phyloP scores from a whole-genome alignment of 2,797 vertebrate genomes.

The Sebastes trivittatus region DNA sequence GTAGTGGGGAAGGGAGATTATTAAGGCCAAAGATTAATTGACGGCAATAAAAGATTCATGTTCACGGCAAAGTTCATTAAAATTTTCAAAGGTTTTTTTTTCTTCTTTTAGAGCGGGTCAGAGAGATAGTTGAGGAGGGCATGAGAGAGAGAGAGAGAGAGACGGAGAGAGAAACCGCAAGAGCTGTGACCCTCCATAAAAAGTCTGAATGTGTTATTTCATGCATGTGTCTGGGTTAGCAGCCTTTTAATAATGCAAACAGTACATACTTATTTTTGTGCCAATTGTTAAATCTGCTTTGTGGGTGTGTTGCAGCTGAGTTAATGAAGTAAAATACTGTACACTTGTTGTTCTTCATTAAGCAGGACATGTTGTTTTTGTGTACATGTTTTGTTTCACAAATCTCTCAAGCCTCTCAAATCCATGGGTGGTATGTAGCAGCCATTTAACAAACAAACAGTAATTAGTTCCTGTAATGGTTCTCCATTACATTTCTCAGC shows the following conservation, averaged over 20 bases:
- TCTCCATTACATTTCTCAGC: conserved; percentile 73
- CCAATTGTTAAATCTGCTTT: conserved; percentile 41
- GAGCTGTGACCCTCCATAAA: conserved; percentile 37
- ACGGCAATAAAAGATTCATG: conserved; percentile 78
- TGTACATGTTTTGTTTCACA: conserved; percentile 39
- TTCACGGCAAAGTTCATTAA: conserved; percentile 77
- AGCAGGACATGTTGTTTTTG: conserved; percentile 38
- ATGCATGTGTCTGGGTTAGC: not conserved
- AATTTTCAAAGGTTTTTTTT: conserved; percentile 61
- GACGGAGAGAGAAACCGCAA: conserved; percentile 20
- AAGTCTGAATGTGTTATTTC: conserved; percentile 21
- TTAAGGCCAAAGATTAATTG: conserved; percentile 77
- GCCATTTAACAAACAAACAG: conserved; percentile 73
- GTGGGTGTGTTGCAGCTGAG: conserved; percentile 36
- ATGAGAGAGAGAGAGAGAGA: conserved; percentile 17
- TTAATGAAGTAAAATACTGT: conserved; percentile 47
- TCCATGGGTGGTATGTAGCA: conserved; percentile 65
- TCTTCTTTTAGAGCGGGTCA: conserved; percentile 32
- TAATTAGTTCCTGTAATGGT: conserved; percentile 78
- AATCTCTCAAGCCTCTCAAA: conserved; percentile 56
- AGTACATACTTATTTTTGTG: conserved; percentile 8
- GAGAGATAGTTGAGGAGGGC: conserved; percentile 23
- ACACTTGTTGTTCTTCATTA: conserved; percentile 56
- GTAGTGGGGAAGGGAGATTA: conserved; percentile 61
- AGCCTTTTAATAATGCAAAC: conserved; percentile 20